phyloP scores from a whole-genome alignment of 1,140 invertebrate species.

The Ericerus pela region DNA sequence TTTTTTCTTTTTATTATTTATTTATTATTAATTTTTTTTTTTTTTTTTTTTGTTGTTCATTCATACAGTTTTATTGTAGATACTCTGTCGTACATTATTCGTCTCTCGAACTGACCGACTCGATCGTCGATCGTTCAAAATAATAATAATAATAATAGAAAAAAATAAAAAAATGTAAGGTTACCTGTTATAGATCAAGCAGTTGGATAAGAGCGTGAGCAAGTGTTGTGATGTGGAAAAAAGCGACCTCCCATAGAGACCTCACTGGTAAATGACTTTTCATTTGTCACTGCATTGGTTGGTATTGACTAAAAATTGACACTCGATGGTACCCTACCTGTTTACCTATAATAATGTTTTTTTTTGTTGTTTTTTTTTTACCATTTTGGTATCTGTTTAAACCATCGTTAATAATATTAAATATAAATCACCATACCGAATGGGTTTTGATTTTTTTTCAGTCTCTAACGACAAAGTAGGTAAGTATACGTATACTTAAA shows the following conservation, averaged over 20 bases:
- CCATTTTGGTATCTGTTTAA: background rate
- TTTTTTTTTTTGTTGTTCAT: too few species aligned
- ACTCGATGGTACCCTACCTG: constrained; percentile 4
- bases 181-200: background rate
- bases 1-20: too few species aligned
- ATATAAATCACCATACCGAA: constrained; percentile 9
- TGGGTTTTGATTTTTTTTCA: too few species aligned
- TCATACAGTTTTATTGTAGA: too few species aligned
- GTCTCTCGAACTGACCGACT: too few species aligned
- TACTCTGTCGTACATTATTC: too few species aligned
- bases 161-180: background rate
- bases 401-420: background rate
- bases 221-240: constrained; percentile 4
- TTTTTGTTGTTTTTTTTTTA: too few species aligned
- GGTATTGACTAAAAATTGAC: constrained; percentile 8
- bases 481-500: too few species aligned
- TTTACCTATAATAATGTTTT: background rate
- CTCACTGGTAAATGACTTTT: constrained; percentile 3
- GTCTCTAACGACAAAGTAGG: too few species aligned
- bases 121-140: too few species aligned
- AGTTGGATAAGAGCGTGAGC: background rate
- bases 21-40: too few species aligned
- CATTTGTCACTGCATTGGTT: constrained; percentile 8
- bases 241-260: constrained; percentile 2
- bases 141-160: too few species aligned